Evolutionary conservation across 1,140 invertebrate genomes (phyloP).

Genomic region (Scaptomyza hsui): DNA sequence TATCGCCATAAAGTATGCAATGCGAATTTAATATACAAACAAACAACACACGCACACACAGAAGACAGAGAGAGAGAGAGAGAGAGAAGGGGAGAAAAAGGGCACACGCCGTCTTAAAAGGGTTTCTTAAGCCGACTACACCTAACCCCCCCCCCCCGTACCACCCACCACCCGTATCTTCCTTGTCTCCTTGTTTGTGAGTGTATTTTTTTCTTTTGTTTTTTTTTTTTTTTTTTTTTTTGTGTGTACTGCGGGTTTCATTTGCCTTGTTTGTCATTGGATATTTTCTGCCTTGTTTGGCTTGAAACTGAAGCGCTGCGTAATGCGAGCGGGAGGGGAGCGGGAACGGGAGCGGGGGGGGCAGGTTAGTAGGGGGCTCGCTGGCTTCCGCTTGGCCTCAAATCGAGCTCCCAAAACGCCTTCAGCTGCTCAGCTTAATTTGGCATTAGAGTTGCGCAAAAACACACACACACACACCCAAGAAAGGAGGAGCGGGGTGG

Average conservation of each 20-base stretch:
- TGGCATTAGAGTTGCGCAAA: slow-evolving; percentile 39
- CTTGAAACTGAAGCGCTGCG: slow-evolving; percentile 9
- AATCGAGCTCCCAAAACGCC: slow-evolving; percentile 50
- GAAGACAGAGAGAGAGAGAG: not conserved
- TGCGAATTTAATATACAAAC: slow-evolving; percentile 68
- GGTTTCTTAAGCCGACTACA: slow-evolving; percentile 18
- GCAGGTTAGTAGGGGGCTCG: not conserved
- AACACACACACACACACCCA: not conserved
- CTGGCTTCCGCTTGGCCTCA: slow-evolving; percentile 44
- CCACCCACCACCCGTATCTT: slow-evolving; percentile 1
- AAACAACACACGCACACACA: slow-evolving; percentile 49
- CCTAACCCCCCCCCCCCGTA: too few relatives aligned
- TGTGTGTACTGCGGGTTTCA: slow-evolving; percentile 18
- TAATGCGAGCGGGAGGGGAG: not conserved
- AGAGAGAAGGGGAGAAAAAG: too few relatives aligned
- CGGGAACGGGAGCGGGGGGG: not conserved
- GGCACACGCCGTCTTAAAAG: slow-evolving; percentile 37
- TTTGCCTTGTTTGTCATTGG: slow-evolving; percentile 41
- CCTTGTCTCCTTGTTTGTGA: slow-evolving; percentile 4
- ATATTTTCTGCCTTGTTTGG: slow-evolving; percentile 9
- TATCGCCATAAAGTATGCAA: slow-evolving; percentile 70
- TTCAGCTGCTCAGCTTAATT: slow-evolving; percentile 49
- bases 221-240: slow-evolving; percentile 2
- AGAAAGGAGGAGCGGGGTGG: not conserved
- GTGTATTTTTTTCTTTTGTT: slow-evolving; percentile 22